Percentiles rank a stretch among this genome's conserved stretches.
These are phyloP conservation scores for Ciconia stormi DNA, from an alignment of 2,113 vertebrate genomes.

Conservation along the genomic window DNA sequence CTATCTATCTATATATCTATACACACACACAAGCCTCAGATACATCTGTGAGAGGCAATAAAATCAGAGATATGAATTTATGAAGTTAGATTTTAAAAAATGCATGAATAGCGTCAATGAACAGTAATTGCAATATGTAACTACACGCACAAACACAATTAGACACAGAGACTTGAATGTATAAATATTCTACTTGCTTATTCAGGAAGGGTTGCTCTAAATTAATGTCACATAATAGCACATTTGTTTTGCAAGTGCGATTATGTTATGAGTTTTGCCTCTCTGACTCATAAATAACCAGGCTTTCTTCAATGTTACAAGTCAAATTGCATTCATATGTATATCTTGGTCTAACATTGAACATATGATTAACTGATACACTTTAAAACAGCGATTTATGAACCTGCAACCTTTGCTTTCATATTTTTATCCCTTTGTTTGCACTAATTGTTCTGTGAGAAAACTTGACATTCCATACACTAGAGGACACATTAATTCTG, in stretches of 20 bases:
- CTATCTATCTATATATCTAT: no score
- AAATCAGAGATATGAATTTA: not conserved
- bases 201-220: not conserved
- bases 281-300: not conserved
- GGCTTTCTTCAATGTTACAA: not conserved
- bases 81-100: not conserved
- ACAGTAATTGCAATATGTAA: slow-evolving; percentile 34
- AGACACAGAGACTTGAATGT: not conserved
- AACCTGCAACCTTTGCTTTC: not conserved
- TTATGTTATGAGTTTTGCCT: not conserved
- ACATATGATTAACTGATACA: not conserved
- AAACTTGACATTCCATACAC: not conserved
- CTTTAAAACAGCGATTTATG: not conserved
- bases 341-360: not conserved
- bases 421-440: not conserved
- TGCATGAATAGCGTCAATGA: not conserved
- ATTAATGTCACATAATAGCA: not conserved
- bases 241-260: slow-evolving; percentile 29
- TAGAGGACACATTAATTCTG: not conserved
- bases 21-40: not conserved
- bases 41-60: not conserved
- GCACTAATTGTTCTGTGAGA: not conserved
- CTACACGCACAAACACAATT: slow-evolving; percentile 42
- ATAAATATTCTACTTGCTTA: slow-evolving; percentile 25
- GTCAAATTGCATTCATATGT: not conserved